These are phyloP conservation scores for Octonoba sinensis DNA, from an alignment of 2,888 invertebrate species.

Conservation along the genomic window DNA sequence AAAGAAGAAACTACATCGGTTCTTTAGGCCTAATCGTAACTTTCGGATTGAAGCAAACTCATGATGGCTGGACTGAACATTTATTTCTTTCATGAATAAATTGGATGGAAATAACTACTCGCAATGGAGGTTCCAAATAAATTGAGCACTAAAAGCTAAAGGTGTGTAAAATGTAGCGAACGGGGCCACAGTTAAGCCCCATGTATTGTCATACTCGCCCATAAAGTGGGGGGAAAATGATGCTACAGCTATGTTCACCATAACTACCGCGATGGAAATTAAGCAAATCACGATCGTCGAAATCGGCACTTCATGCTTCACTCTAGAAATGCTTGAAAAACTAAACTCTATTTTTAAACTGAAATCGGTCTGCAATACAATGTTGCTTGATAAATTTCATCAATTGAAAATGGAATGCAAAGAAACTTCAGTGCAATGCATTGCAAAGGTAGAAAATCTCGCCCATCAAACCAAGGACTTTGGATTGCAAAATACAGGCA, in stretches of 20 bases:
- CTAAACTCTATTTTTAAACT: conserved; percentile 17
- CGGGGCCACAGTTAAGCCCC: neutral
- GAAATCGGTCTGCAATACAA: conserved; percentile 12
- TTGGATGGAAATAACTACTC: conserved; percentile 13
- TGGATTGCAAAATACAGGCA: conserved; percentile 1
- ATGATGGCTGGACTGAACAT: too few relatives aligned
- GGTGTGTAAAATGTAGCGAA: neutral
- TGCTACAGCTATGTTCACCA: conserved; percentile 16
- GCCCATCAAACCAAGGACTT: conserved; percentile 7
- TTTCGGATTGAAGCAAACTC: too few relatives aligned
- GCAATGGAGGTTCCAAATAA: too few relatives aligned
- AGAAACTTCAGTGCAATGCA: neutral
- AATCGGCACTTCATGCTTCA: conserved; percentile 1
- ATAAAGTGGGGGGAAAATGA: conserved; percentile 4
- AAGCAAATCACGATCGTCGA: neutral
- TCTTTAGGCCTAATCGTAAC: too few relatives aligned
- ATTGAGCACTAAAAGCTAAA: conserved; percentile 17
- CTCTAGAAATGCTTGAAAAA: too few relatives aligned
- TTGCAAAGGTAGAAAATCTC: conserved; percentile 6
- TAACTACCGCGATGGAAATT: conserved; percentile 3
- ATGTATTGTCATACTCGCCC: neutral
- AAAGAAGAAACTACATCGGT: too few relatives aligned
- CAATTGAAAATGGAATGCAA: conserved; percentile 11
- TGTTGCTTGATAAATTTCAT: conserved; percentile 14
- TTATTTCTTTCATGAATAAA: conserved; percentile 1